Conservation (phyloP, 1,140 invertebrate genomes). For the Thereuonema tuberculata region DNA sequence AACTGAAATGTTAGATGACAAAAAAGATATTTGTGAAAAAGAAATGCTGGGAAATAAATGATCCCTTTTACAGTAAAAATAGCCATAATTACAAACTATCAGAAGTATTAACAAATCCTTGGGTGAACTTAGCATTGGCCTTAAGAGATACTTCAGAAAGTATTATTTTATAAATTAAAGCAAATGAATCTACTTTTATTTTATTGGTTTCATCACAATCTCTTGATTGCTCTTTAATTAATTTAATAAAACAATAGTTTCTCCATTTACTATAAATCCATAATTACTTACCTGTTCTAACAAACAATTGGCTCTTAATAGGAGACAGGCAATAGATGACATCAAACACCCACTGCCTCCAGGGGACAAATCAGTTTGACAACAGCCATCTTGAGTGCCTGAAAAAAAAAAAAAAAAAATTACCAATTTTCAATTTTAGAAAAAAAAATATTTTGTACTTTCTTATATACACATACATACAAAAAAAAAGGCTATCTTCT, state of each 20-base stretch:
- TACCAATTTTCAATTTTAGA: neutral
- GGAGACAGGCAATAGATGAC: slow-evolving; percentile 1
- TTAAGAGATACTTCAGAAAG: neutral
- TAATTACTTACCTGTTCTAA: slow-evolving; percentile 3
- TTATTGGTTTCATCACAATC: neutral
- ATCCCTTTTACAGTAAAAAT: too few species aligned
- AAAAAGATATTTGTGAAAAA: too few species aligned
- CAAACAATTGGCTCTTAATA: slow-evolving; percentile 1
- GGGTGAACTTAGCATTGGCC: neutral
- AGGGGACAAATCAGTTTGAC: neutral
- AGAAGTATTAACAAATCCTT: neutral
- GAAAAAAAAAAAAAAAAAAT: neutral
- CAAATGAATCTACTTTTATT: neutral
- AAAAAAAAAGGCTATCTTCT: neutral
- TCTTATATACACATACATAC: neutral
- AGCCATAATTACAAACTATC: too few species aligned
- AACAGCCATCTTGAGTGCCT: neutral
- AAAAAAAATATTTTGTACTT: neutral
- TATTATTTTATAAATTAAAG: neutral
- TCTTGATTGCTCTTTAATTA: neutral
- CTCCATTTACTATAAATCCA: neutral
- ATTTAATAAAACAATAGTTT: neutral
- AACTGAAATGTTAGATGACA: too few species aligned
- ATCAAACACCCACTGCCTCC: neutral
- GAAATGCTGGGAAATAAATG: too few species aligned